These are phyloP conservation scores for Anneissia japonica DNA, from an alignment of 35 echinoderm and acorn worm species.

Conservation along the genomic window DNA sequence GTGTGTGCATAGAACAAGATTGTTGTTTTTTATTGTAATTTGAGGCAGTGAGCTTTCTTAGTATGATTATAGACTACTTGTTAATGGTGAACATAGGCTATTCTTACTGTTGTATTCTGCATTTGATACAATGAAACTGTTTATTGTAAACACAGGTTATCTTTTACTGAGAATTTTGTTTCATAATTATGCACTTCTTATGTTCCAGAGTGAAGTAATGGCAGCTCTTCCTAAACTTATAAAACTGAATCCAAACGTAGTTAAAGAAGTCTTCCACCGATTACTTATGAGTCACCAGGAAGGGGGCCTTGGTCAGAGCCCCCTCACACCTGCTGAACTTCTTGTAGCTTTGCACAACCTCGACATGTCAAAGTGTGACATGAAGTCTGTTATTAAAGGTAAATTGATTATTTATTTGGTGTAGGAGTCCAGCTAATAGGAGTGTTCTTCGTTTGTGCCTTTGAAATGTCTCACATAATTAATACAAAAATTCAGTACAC, in stretches of 20 bases:
- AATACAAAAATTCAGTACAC: no score
- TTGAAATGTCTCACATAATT: no score
- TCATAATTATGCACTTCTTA: no score
- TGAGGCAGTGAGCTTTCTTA: no score
- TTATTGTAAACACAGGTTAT: not conserved
- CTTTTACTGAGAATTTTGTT: no score
- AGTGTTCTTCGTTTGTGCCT: not conserved
- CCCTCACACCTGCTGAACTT: conserved; percentile 82
- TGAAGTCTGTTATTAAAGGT: conserved; percentile 99
- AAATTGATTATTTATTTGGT: not conserved
- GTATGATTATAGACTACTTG: no score
- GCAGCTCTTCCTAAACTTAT: conserved; percentile 89
- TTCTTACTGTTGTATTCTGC: no score
- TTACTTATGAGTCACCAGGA: conserved; percentile 94
- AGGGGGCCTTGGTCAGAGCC: conserved; percentile 84
- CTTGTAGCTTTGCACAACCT: conserved; percentile 90
- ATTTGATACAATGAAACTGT: no score
- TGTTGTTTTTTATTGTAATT: no score
- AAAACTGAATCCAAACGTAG: conserved; percentile 87
- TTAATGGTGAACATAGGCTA: no score
- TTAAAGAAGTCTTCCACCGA: conserved; percentile 95
- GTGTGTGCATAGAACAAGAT: not conserved
- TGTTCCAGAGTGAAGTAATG: conserved; percentile 83
- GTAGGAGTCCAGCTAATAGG: not conserved
- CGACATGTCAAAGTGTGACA: conserved; percentile 88